Percentiles rank a stretch among this genome's conserved stretches.
Evolutionary conservation across 2,113 vertebrate genomes (phyloP).

Genomic region (Axis porcinus): DNA sequence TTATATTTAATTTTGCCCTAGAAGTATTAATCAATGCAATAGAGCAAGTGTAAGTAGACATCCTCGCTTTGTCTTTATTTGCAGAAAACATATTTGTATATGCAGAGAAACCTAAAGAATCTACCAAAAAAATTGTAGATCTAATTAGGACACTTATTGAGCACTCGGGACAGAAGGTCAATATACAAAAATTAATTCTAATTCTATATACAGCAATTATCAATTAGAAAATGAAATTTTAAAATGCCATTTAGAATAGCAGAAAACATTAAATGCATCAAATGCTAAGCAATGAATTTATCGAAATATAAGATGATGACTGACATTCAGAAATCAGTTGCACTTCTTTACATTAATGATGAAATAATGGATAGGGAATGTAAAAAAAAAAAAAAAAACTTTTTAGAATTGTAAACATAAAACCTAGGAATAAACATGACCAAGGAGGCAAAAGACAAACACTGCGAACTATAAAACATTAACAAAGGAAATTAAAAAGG

Average conservation of each 20-base stretch:
- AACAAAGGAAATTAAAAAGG: not conserved
- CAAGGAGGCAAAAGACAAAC: not conserved
- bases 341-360: not conserved
- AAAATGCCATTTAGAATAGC: not conserved
- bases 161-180: not conserved
- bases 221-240: not conserved
- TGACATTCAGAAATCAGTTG: not conserved
- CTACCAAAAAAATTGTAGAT: not conserved
- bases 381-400: not conserved
- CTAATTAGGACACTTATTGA: not conserved
- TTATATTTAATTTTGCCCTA: not conserved
- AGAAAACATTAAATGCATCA: not conserved
- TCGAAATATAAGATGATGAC: not conserved
- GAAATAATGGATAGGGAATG: not conserved
- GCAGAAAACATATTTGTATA: not conserved
- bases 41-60: not conserved
- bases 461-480: not conserved
- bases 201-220: not conserved
- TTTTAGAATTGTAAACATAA: not conserved
- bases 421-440: not conserved
- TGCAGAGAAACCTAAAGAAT: not conserved
- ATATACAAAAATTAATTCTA: not conserved
- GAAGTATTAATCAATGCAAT: not conserved
- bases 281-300: not conserved
- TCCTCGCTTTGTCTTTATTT: not conserved